phyloP scores from a whole-genome alignment of 2,113 vertebrate species.

The Chaetodon trifascialis region DNA sequence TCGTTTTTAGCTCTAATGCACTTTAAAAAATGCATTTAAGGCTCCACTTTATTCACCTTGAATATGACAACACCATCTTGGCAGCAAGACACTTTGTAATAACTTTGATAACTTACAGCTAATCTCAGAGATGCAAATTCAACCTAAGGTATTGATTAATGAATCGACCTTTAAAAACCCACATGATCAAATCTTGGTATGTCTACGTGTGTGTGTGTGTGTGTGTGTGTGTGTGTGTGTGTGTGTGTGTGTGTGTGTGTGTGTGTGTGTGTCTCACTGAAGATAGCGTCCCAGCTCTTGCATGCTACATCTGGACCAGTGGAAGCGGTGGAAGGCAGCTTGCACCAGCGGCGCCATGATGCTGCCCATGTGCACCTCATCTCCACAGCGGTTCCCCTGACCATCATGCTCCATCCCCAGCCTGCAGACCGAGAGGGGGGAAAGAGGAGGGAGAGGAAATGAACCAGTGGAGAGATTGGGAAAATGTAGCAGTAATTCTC shows the following conservation, averaged over 20 bases:
- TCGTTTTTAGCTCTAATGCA: not conserved
- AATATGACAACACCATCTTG: not conserved
- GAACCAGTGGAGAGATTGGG: conserved; percentile 39
- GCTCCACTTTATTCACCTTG: not conserved
- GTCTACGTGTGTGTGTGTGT: too few relatives aligned
- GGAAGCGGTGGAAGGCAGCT: conserved; percentile 97
- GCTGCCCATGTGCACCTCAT: conserved; percentile 97
- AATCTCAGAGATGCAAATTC: not conserved
- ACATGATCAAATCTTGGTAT: not conserved
- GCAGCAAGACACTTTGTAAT: not conserved
- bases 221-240: not conserved
- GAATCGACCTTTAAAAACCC: not conserved
- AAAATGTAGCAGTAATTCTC: conserved; percentile 19
- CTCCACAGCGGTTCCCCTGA: conserved; percentile 96
- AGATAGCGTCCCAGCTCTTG: conserved; percentile 96
- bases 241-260: not conserved
- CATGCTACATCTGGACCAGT: conserved; percentile 98
- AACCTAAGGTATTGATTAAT: not conserved
- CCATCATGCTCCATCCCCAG: conserved; percentile 98
- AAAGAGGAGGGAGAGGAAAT: conserved; percentile 6
- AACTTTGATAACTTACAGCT: not conserved
- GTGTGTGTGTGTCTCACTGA: conserved; percentile 87
- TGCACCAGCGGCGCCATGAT: conserved; percentile 99
- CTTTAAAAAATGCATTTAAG: not conserved
- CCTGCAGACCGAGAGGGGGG: conserved; percentile 71